Evolutionary conservation across 2,113 vertebrate genomes (phyloP), one percentile per base, ranked within the genome.

Genomic region (Hippocampus abdominalis): DNA sequence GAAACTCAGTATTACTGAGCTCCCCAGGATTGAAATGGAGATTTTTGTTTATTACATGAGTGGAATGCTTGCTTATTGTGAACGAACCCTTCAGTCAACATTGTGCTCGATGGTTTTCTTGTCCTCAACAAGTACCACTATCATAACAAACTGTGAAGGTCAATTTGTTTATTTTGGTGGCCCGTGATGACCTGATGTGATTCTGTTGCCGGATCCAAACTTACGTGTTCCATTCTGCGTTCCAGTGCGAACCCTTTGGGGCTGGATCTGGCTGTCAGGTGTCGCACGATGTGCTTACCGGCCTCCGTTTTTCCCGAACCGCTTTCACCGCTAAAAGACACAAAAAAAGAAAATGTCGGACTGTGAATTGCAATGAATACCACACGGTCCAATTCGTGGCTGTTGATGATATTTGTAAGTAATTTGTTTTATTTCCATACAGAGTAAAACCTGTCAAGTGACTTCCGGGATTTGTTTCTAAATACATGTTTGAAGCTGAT

Each of bases 241-340:
- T 97, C 93, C 74, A 96, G 87, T 3, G 81, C 20, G 39, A 91
- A 91, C 69, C 88, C 89, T 90, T 92, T 93, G 73, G 88, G 75
- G 78, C 76, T 85, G 48, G 93, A 92, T 63, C 96, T 92, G 29
- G 92, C 90, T 27, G 89, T 85, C 65, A 98, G 91, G 80, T 98
- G 96, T 76, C 92, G 94, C 78, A 95, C 80, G 46, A 98, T 94
- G 72, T 98, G 96, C 70, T 94, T 96, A 86, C 91, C 93, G 66
- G 95, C 94, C 87, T 96, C 94, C 0, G 93, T 92, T 85, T 98
- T 98, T 56, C 97, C 97, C 64, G 97, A 98, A 65, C 97, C 96
- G 84, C 96, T 94, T 89, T 98, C 95, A 68, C 97, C 97, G 83
- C 97, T 97, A 74, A 2, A 77, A 66, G 12, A 61, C 18, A 78